Evolutionary conservation across 2,888 invertebrate species (phyloP), one percentile per base, ranked within the genome.

Genomic region (Desoria tigrina): DNA sequence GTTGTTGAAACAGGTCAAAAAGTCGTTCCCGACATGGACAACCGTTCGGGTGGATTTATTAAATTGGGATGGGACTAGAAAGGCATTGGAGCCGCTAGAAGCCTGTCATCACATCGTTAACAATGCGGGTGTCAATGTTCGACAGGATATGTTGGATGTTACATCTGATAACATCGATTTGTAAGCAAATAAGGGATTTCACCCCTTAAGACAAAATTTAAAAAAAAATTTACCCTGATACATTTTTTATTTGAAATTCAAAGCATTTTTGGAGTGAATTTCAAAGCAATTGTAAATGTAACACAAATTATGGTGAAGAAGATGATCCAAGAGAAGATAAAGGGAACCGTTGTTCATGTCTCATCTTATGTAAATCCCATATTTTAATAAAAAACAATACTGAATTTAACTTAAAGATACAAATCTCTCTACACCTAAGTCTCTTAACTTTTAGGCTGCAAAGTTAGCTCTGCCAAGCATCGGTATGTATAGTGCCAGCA

Each of bases 401-500:
- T 54, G 6, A 39, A n/a, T n/a, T n/a, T n/a, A n/a, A n/a, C n/a
- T n/a, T n/a, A n/a, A n/a, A n/a, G n/a, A n/a, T n/a, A n/a, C n/a
- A n/a, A n/a, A n/a, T n/a, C n/a, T n/a, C n/a, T n/a, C n/a, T n/a
- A n/a, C n/a, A n/a, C n/a, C n/a, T n/a, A n/a, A n/a, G n/a, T n/a
- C n/a, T n/a, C n/a, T n/a, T n/a, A n/a, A n/a, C n/a, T n/a, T 14
- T 53, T n/a, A 55, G 51, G 28, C 27, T 27, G 51, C 42, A 27
- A 59, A 27, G 51, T 7, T 2, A 3, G 23, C 24, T 1, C 37
- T 59, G 16, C 42, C 42, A 18, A 16, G 1, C 14, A 53, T 51
- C 18, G 37, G 60, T 26, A 55, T 54, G 23, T 61, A 65, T 27
- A 9, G 54, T 14, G 49, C 58, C n/a, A 55, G 55, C 37, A 65